Evolutionary conservation across 92 coral and sea anemone genomes (phyloP), one percentile per base, ranked within the genome.

Genomic region (Zoanthus sansibaricus): DNA sequence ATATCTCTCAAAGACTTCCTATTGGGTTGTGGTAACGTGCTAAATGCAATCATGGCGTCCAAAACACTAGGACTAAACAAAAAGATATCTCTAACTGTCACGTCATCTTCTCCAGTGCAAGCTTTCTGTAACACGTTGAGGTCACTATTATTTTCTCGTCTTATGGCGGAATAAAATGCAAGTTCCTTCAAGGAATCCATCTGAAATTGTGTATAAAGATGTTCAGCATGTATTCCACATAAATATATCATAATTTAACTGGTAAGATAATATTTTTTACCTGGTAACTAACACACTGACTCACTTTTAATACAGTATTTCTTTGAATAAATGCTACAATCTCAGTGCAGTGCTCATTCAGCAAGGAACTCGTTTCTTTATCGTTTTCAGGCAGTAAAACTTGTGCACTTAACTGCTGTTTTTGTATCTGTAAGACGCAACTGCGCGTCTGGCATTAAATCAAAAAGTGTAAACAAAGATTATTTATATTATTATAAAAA

Each of bases 161-260:
- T 64, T 14, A 30, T 64, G 59, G 85, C 58, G 32, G 72, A 32
- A 15, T 80, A 80, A 47, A 80, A 80, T 7, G 85, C 75, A 56
- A 80, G 61, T 11, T 45, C 66, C 21, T 80, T 80, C 25, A 80
- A 52, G 10, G 85, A 80, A 46, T 80, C 75, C 85, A 80, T 80
- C 85, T 64, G 45, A 13, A 33, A 25, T 25, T 2, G n/a, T 20
- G 13, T 62, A 21, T n/a, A 7, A 16, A n/a, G 5, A 17, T 7
- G 7, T 4, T 18, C 0, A 17, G 69, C 66, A 58, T 3, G 66
- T 58, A 58, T 58, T 58, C 14, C 6, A 0, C n/a, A 8, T 11
- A 56, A 56, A 56, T 11, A 8, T 12, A 15, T 15, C 64, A 56
- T 48, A 25, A 25, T 25, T 25, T 25, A 25, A 25, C 25, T 25